phyloP scores from a whole-genome alignment of 1,140 invertebrate species.

The Diorhabda elongata region DNA sequence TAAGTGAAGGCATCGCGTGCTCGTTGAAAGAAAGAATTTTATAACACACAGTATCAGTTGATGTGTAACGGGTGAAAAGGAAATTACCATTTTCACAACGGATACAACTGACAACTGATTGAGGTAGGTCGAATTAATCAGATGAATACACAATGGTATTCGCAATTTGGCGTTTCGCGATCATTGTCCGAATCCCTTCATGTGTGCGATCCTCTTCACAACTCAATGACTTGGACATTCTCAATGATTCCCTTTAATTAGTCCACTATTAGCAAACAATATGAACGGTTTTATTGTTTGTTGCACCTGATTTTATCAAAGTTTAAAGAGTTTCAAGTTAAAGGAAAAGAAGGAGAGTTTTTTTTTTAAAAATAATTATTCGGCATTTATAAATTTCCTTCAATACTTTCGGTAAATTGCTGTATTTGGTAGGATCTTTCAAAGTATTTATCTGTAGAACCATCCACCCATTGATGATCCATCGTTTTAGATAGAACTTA shows the following conservation, averaged over 20 bases:
- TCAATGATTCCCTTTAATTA: conserved; percentile 8
- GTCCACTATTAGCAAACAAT: neutral
- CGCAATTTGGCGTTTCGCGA: conserved; percentile 3
- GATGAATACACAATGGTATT: conserved; percentile 12
- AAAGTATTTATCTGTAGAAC: no score
- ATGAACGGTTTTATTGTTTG: conserved; percentile 2
- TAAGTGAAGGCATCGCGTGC: neutral
- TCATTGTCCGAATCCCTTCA: conserved; percentile 10
- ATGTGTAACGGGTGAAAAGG: conserved; percentile 16
- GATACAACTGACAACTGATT: conserved; percentile 20
- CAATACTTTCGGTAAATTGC: no score
- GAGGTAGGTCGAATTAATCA: conserved; percentile 19
- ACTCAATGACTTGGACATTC: conserved; percentile 9
- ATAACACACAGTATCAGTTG: neutral
- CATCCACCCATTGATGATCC: no score
- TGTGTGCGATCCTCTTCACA: conserved; percentile 16
- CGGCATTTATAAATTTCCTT: no score
- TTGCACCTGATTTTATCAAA: neutral
- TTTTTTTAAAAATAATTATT: no score
- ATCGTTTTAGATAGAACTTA: no score
- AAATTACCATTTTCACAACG: conserved; percentile 18
- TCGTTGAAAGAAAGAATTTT: conserved; percentile 5
- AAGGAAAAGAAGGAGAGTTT: no score
- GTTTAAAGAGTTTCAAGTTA: no score
- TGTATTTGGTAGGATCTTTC: no score